Percentiles rank a stretch among this genome's conserved stretches.
Evolutionary conservation across 2,888 invertebrate genomes (phyloP).

Genomic region (Galeruca laticollis): DNA sequence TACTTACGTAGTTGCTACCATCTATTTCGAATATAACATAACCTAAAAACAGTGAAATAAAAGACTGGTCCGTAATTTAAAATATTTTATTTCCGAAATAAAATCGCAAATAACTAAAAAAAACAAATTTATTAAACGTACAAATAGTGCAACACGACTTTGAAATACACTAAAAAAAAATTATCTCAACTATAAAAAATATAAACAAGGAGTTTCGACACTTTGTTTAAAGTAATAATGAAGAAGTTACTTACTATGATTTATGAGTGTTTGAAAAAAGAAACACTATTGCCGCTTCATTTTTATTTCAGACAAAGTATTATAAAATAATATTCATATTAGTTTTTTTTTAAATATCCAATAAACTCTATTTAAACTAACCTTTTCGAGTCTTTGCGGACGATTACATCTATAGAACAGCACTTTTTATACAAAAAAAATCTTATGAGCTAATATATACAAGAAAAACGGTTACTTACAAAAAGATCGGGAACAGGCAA

Average conservation of each 20-base stretch:
- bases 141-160: slow-evolving; percentile 45
- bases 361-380: slow-evolving; percentile 28
- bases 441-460: slow-evolving; percentile 32
- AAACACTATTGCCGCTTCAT: background rate
- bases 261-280: background rate
- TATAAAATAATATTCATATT: background rate
- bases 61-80: slow-evolving; percentile 17
- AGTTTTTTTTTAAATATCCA: slow-evolving; percentile 24
- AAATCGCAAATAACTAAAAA: slow-evolving; percentile 27
- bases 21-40: background rate
- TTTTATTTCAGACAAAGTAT: background rate
- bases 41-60: slow-evolving; percentile 7
- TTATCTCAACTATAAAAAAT: slow-evolving; percentile 43
- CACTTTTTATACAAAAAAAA: slow-evolving; percentile 34
- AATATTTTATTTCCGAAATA: slow-evolving; percentile 31
- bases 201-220: slow-evolving; percentile 41
- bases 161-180: slow-evolving; percentile 36
- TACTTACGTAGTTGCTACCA: no score
- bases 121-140: slow-evolving; percentile 45
- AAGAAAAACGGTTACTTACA: slow-evolving; percentile 15
- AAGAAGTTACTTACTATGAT: background rate
- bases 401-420: slow-evolving; percentile 33
- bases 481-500: slow-evolving; percentile 9
- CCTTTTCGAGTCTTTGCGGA: slow-evolving; percentile 28
- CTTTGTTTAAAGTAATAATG: slow-evolving; percentile 14